phyloP scores from a whole-genome alignment of 1,140 invertebrate genomes.

The Drosophila melanogaster region DNA sequence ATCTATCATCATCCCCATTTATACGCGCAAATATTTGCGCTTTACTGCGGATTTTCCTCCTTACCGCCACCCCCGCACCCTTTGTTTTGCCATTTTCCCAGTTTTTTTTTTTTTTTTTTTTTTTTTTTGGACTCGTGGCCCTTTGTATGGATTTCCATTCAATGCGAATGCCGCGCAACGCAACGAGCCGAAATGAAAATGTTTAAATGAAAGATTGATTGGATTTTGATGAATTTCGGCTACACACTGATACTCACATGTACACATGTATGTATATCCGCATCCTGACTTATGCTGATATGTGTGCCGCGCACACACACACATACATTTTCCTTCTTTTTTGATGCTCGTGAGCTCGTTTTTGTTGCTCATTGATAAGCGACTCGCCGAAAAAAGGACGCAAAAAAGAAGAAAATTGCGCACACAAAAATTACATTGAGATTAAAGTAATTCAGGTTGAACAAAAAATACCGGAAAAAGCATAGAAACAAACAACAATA shows the following conservation, averaged over 20 bases:
- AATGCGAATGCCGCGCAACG: constrained; percentile 61
- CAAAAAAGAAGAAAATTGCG: constrained; percentile 14
- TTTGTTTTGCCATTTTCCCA: constrained; percentile 36
- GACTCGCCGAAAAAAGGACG: constrained; percentile 5
- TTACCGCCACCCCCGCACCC: constrained; percentile 4
- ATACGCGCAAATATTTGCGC: constrained; percentile 81
- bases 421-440: constrained; percentile 58
- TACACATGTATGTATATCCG: background rate
- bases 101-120: background rate
- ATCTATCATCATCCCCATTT: constrained; percentile 79
- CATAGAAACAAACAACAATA: background rate
- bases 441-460: constrained; percentile 67
- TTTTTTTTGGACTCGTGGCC: constrained; percentile 8
- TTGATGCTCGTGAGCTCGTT: constrained; percentile 20
- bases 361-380: constrained; percentile 37
- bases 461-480: background rate
- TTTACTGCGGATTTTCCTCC: constrained; percentile 69
- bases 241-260: constrained; percentile 52
- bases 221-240: constrained; percentile 79
- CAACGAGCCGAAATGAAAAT: constrained; percentile 80
- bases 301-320: constrained; percentile 2
- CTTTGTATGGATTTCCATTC: constrained; percentile 68
- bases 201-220: constrained; percentile 82
- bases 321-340: constrained; percentile 1
- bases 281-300: constrained; percentile 22